phyloP scores from a whole-genome alignment of 2,113 vertebrate genomes.

The Laterallus jamaicensis region DNA sequence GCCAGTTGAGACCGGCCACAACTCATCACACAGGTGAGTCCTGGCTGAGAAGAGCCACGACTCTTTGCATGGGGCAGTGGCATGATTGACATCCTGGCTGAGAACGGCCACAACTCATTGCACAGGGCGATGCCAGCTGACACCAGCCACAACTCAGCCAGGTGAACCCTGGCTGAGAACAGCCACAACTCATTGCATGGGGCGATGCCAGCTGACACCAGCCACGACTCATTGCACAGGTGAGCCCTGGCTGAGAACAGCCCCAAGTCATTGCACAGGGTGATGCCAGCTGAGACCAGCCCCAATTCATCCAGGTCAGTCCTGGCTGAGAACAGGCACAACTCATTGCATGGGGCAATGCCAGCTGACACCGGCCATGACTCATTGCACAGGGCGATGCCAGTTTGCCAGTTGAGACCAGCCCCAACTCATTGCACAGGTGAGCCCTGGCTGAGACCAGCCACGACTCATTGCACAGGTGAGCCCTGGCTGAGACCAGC shows the following conservation, averaged over 20 bases:
- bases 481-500: background rate
- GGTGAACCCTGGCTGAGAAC: background rate
- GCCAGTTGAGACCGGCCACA: background rate
- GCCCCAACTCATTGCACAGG: rapidly evolving
- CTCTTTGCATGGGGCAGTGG: rapidly evolving
- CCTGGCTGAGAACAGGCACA: background rate
- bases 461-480: background rate
- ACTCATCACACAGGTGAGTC: background rate
- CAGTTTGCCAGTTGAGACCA: background rate
- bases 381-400: rapidly evolving
- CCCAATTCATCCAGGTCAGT: too few species aligned
- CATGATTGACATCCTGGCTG: background rate
- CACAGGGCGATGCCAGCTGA: background rate
- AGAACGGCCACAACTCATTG: background rate
- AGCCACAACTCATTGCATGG: rapidly evolving
- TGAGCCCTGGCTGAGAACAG: background rate
- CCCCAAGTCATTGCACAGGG: rapidly evolving
- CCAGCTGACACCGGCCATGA: background rate
- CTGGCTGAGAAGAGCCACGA: background rate
- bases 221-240: rapidly evolving
- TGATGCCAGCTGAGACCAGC: background rate
- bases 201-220: too few species aligned
- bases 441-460: background rate
- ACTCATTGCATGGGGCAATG: background rate
- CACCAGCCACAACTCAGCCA: rapidly evolving